Base-by-base conservation (phyloP, 2,797 vertebrate species). In the Pseudochaenichthys georgianus region DNA sequence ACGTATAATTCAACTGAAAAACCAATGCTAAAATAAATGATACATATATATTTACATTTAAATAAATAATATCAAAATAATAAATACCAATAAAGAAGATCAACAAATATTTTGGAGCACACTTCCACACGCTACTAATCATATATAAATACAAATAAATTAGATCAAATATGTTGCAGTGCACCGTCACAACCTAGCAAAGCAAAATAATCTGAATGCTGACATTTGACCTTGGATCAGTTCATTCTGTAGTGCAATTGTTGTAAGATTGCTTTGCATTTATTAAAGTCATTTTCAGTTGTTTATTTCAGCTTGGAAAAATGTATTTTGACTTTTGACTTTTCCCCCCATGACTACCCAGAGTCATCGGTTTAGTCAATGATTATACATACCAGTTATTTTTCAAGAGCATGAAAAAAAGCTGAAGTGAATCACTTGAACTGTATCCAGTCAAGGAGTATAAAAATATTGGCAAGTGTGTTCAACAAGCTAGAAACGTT, bases 401-500 rank as follows among this genome's bases (percentile, higher is more conserved):
- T 72, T 77, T 73, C 46, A 78, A 59, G 6, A 67, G 17, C 23
- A 53, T 19, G 53, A 54, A 82, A 52, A 74, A 38, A 38, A 70
- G 8, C 43, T 62, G 17, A 61, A 31, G 52, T 65, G 73, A 68
- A 72, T 77, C 51, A 57, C 64, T 85, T 81, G 62, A 83, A 77
- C 47, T 34, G 1, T 67, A 46, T 83, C 77, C 50, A 79, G 70
- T 78, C 55, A 41, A 71, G 74, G 73, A 77, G 77, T 78, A 71
- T 81, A 72, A 77, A 84, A 86, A 73, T 74, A 75, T 78, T 80
- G 71, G 79, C 78, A 77, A 81, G 47, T 64, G 54, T 84, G 75
- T 87, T 87, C 76, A 87, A 68, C 80, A 88, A 81, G 73, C 70
- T 73, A 81, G 78, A 76, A 72, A 78, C 52, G 45, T 82, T 80